A percentile compares a stretch with the other conserved stretches of the same genome.
These are phyloP conservation scores for Semnornis frantzii DNA, from an alignment of 2,113 vertebrate species.

Conservation along the genomic window DNA sequence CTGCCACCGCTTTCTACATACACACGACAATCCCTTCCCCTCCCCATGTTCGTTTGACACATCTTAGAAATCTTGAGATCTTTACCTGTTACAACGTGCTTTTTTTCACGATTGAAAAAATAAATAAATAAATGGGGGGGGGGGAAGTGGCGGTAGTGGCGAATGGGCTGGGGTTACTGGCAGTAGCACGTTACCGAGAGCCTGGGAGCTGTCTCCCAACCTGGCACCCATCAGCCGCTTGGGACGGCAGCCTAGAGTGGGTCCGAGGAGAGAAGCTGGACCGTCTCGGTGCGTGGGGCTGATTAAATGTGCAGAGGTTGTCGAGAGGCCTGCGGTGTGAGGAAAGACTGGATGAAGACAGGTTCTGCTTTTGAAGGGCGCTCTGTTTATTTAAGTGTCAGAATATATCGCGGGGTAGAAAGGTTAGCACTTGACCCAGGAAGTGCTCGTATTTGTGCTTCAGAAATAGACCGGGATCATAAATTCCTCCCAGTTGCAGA, in stretches of 20 bases:
- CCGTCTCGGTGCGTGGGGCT: conserved; percentile 11
- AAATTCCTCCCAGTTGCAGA: conserved; percentile 49
- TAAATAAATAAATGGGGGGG: neutral
- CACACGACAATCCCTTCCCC: neutral
- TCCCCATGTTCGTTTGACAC: neutral
- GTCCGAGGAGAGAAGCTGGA: neutral
- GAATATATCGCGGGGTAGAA: conserved; percentile 80
- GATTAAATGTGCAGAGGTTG: conserved; percentile 65
- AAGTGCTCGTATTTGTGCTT: conserved; percentile 74
- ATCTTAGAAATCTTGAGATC: neutral
- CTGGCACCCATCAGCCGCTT: neutral
- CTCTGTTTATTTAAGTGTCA: conserved; percentile 81
- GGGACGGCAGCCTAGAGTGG: neutral
- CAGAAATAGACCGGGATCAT: conserved; percentile 69
- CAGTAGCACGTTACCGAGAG: neutral
- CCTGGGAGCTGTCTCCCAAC: neutral
- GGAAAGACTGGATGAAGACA: conserved; percentile 74
- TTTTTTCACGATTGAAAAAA: neutral
- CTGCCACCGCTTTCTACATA: neutral
- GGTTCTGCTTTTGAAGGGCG: conserved; percentile 74
- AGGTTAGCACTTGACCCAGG: conserved; percentile 86
- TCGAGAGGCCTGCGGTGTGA: conserved; percentile 63
- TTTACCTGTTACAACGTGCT: neutral
- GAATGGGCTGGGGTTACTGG: neutral
- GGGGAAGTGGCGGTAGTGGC: no score